These are phyloP conservation scores for Pantala flavescens DNA, from an alignment of 1,140 invertebrate species.

Conservation along the genomic window DNA sequence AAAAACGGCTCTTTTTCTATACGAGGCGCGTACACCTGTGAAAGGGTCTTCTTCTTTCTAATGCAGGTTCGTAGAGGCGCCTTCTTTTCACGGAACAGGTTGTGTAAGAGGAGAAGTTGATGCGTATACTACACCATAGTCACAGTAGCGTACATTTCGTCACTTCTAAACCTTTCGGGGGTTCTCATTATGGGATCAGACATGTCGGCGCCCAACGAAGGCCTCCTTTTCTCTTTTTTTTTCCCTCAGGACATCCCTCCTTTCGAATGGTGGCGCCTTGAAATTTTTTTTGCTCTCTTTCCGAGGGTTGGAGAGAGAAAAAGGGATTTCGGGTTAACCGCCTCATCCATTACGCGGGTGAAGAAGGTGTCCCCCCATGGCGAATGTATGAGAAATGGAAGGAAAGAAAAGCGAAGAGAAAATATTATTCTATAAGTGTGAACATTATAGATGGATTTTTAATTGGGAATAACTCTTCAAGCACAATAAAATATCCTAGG, in stretches of 20 bases:
- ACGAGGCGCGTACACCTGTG: no score
- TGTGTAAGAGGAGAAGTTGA: background rate
- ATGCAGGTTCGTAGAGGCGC: background rate
- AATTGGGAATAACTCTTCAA: no score
- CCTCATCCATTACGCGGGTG: background rate
- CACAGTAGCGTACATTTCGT: background rate
- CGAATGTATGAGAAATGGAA: background rate
- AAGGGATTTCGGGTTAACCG: background rate
- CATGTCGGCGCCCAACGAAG: background rate
- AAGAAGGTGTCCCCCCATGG: background rate
- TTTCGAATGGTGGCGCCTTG: background rate
- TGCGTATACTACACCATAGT: background rate
- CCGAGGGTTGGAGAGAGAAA: background rate
- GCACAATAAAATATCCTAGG: no score
- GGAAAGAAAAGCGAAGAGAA: background rate
- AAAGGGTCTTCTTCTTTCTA: no score
- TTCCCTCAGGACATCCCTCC: background rate
- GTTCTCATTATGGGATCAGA: constrained; percentile 9
- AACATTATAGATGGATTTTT: no score
- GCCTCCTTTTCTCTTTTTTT: background rate
- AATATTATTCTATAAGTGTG: no score
- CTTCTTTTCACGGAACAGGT: background rate
- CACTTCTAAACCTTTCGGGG: background rate
- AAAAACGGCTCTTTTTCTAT: no score
- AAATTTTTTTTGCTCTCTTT: background rate